These are phyloP conservation scores for Carduelis carduelis DNA, from an alignment of 2,797 vertebrate genomes.

Conservation along the genomic window DNA sequence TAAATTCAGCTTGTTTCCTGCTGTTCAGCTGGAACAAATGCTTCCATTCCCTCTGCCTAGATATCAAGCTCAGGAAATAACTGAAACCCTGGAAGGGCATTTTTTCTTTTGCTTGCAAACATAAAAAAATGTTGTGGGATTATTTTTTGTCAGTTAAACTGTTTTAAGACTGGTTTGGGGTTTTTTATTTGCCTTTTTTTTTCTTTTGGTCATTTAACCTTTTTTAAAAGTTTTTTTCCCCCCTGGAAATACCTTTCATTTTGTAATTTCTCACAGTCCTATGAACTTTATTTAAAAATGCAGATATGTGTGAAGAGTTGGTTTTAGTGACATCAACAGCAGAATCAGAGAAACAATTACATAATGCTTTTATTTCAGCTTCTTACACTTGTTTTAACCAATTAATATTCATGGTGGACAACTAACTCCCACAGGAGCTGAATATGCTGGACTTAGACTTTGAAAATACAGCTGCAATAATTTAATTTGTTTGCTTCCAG, in stretches of 20 bases:
- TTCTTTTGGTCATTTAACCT: not conserved
- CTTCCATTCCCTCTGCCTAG: not conserved
- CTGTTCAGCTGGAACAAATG: slow-evolving; percentile 36
- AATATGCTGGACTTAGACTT: not conserved
- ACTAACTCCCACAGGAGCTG: not conserved
- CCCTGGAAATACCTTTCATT: not conserved
- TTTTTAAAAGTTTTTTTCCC: not conserved
- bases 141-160: not conserved
- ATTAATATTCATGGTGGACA: not conserved
- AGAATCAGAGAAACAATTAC: not conserved
- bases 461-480: not conserved
- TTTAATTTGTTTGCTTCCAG: not conserved
- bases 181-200: not conserved
- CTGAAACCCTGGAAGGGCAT: not conserved
- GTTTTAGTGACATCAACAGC: not conserved
- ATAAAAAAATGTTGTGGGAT: not conserved
- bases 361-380: not conserved
- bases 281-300: not conserved
- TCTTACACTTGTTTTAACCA: not conserved
- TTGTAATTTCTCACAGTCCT: not conserved
- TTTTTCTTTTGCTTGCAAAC: not conserved
- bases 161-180: not conserved
- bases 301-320: not conserved
- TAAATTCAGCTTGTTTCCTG: slow-evolving; percentile 12
- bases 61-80: not conserved